Conservation (phyloP, 2,113 vertebrate genomes). For the Microcebus lehilahytsara region DNA sequence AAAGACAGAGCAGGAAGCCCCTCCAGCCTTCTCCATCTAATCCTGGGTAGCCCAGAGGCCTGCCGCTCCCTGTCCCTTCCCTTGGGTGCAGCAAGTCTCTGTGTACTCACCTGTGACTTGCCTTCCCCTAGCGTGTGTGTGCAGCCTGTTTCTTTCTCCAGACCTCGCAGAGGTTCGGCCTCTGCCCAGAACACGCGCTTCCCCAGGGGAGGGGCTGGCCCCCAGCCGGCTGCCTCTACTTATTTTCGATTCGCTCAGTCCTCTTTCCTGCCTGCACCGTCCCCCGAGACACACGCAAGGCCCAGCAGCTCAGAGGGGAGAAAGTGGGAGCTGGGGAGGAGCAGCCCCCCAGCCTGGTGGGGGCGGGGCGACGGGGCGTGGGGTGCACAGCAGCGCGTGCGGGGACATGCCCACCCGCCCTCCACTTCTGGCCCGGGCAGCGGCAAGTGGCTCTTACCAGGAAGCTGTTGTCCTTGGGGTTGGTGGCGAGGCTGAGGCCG, state of each 20-base stretch:
- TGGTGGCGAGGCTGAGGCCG: slow-evolving; percentile 94
- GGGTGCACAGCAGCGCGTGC: rapidly evolving
- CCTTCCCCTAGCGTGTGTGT: background rate
- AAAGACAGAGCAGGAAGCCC: background rate
- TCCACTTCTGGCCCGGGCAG: background rate
- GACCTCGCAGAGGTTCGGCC: background rate
- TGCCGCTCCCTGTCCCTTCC: rapidly evolving
- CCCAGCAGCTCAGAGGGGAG: background rate
- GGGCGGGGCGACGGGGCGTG: rapidly evolving
- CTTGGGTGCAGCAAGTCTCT: background rate
- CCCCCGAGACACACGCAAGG: rapidly evolving
- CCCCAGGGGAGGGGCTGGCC: background rate
- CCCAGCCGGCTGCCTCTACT: background rate
- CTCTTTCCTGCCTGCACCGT: background rate
- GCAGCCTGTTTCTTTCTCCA: background rate
- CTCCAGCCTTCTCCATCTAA: background rate
- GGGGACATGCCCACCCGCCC: rapidly evolving
- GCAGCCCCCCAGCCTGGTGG: background rate
- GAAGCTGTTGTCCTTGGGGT: slow-evolving; percentile 96
- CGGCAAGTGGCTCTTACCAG: slow-evolving; percentile 86
- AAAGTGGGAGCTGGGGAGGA: background rate
- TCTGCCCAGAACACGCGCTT: background rate
- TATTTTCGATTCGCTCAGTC: background rate
- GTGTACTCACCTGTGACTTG: background rate
- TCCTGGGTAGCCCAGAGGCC: background rate